These are phyloP conservation scores for Ctenodactylus gundi DNA, from an alignment of 2,113 vertebrate species.

Conservation along the genomic window DNA sequence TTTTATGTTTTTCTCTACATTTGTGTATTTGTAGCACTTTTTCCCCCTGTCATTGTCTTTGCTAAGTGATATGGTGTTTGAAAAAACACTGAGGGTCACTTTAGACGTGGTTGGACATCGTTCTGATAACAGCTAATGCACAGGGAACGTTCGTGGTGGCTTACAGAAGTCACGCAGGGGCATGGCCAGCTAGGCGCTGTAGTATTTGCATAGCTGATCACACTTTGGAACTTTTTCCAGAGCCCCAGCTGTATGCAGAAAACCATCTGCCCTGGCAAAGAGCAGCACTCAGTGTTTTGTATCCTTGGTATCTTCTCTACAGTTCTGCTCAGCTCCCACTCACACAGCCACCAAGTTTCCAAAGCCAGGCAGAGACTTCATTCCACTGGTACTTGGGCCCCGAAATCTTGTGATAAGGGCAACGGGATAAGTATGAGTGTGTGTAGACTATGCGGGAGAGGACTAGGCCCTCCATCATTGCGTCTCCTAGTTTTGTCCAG, in stretches of 20 bases:
- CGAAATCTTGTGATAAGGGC: background rate
- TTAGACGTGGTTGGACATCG: background rate
- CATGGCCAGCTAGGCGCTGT: background rate
- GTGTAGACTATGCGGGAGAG: background rate
- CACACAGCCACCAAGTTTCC: no score
- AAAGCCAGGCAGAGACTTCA: background rate
- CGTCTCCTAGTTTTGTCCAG: background rate
- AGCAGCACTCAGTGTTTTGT: background rate
- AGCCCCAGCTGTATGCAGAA: background rate
- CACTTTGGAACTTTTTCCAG: background rate
- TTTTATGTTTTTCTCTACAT: background rate
- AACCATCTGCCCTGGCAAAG: background rate
- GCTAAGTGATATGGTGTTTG: background rate
- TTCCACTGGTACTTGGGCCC: background rate
- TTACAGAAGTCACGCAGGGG: background rate
- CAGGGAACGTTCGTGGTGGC: background rate
- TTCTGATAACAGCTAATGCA: constrained; percentile 21
- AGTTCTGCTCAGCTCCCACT: background rate
- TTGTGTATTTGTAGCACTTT: background rate
- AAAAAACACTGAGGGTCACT: constrained; percentile 20
- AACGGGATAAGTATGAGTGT: no score
- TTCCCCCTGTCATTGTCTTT: background rate
- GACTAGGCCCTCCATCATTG: background rate
- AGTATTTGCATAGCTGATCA: background rate
- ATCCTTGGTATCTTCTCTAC: background rate